Conservation (phyloP, 2,797 vertebrate species). For the Scolopax bukidnonensis region DNA sequence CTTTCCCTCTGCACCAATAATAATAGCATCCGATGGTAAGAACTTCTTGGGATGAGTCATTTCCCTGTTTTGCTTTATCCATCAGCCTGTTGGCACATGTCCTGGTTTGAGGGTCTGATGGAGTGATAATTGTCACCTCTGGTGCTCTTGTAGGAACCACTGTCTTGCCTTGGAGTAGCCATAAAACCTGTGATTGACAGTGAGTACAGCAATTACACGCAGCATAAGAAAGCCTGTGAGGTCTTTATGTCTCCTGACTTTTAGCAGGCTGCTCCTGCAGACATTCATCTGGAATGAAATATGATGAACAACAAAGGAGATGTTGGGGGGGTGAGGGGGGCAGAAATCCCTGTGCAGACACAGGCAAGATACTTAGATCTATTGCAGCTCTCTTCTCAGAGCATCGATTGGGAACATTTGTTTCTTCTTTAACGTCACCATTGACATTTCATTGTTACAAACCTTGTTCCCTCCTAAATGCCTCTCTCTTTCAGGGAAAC, state of each 20-base stretch:
- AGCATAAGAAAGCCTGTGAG: rapidly evolving
- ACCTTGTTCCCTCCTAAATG: neutral
- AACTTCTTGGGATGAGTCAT: neutral
- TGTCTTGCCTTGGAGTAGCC: neutral
- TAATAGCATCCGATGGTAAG: rapidly evolving
- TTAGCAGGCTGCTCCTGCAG: neutral
- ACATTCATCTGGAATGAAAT: neutral
- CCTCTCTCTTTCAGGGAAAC: neutral
- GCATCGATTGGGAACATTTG: neutral
- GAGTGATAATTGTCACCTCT: neutral
- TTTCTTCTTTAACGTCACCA: neutral
- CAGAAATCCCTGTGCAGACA: neutral
- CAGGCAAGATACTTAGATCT: neutral
- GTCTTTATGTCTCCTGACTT: neutral
- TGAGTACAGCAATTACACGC: neutral
- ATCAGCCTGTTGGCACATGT: neutral
- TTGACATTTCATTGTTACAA: constrained; percentile 29
- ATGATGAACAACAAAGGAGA: neutral
- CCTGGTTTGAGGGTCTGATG: neutral
- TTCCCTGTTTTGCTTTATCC: neutral
- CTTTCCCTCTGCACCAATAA: neutral
- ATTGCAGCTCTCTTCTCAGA: neutral
- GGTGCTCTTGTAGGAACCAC: neutral
- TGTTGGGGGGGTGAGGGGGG: rapidly evolving
- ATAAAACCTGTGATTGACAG: neutral